Evolutionary conservation across 2,797 vertebrate species (phyloP).

Genomic region (Podargus strigoides): DNA sequence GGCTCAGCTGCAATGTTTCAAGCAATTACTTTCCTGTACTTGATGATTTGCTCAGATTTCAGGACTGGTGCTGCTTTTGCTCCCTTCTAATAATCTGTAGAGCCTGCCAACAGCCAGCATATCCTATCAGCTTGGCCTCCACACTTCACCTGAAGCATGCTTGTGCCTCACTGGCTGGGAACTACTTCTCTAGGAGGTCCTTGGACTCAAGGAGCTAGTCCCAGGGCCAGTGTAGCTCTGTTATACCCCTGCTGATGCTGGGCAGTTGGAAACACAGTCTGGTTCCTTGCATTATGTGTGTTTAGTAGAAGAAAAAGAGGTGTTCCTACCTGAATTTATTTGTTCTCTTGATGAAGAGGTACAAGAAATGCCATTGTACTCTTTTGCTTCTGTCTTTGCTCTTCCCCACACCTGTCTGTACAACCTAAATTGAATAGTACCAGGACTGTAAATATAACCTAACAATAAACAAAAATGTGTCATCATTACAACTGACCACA

Average conservation of each 20-base stretch:
- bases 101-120: neutral
- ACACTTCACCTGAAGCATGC: neutral
- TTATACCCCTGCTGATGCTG: neutral
- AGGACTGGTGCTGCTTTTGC: neutral
- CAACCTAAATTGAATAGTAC: neutral
- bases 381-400: neutral
- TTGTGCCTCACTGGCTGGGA: neutral
- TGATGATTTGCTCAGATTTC: neutral
- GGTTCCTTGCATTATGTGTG: neutral
- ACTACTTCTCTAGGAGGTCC: neutral
- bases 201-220: neutral
- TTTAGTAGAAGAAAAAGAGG: neutral
- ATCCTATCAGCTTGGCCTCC: neutral
- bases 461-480: neutral
- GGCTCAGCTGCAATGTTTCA: neutral
- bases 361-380: neutral
- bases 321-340: neutral
- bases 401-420: neutral
- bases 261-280: neutral
- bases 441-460: neutral
- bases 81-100: neutral
- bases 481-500: fast-evolving
- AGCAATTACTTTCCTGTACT: neutral
- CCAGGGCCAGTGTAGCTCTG: neutral
- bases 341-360: neutral